phyloP scores from a whole-genome alignment of 2,797 vertebrate species.

The Choloepus didactylus region DNA sequence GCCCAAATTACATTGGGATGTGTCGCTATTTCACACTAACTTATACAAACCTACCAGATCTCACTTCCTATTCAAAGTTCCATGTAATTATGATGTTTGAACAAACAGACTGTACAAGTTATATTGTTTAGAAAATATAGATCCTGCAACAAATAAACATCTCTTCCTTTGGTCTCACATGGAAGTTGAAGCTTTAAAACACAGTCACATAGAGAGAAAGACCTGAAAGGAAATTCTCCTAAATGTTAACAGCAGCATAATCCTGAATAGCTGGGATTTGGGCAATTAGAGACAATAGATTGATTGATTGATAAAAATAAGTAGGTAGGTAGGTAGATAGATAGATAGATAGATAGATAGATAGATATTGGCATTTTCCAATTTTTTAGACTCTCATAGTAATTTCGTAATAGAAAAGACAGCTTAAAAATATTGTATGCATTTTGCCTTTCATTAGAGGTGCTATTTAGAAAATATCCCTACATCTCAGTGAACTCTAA shows the following conservation, averaged over 20 bases:
- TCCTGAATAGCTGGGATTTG: not conserved
- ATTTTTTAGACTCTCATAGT: not conserved
- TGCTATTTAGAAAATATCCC: constrained; percentile 23
- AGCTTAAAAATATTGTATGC: not conserved
- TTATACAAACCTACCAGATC: too few species aligned
- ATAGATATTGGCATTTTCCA: not conserved
- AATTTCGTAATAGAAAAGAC: not conserved
- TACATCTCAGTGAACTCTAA: not conserved
- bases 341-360: not conserved
- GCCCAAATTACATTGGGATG: too few species aligned
- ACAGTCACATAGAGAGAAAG: not conserved
- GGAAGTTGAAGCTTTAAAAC: too few species aligned
- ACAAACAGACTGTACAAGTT: too few species aligned
- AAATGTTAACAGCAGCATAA: not conserved
- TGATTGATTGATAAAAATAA: too few species aligned
- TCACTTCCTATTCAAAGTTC: too few species aligned
- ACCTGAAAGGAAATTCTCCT: not conserved
- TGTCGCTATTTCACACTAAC: too few species aligned
- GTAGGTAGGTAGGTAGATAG: not conserved
- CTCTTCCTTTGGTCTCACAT: too few species aligned
- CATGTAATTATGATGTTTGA: too few species aligned
- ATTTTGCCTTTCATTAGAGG: constrained; percentile 30
- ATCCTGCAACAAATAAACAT: too few species aligned
- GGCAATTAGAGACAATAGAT: too few species aligned
- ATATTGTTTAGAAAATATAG: too few species aligned